These are phyloP conservation scores for Orthosia cruda DNA, from an alignment of 2,888 invertebrate species.

Conservation along the genomic window DNA sequence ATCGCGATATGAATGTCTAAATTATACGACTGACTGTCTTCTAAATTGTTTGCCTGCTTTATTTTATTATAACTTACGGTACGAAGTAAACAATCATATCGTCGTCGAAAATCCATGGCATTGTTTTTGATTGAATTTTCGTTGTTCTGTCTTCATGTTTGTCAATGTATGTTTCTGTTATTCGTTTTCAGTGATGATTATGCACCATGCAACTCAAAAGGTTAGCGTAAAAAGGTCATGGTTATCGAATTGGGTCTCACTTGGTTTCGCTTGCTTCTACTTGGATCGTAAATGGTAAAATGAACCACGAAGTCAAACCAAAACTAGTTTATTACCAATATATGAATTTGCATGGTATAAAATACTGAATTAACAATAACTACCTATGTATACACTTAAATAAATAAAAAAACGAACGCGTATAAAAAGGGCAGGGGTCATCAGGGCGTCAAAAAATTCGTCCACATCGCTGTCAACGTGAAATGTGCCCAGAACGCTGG, in stretches of 20 bases:
- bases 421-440: too few relatives aligned
- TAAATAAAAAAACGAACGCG: too few relatives aligned
- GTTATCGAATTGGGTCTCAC: background rate
- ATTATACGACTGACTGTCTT: slow-evolving; percentile 45
- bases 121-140: slow-evolving; percentile 12
- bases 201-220: background rate
- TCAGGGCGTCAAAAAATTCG: too few relatives aligned
- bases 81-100: slow-evolving; percentile 31
- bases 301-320: too few relatives aligned
- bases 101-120: background rate
- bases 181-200: background rate
- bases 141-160: background rate
- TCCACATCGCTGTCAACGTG: too few relatives aligned
- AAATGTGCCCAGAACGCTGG: too few relatives aligned
- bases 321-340: too few relatives aligned
- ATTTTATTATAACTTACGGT: slow-evolving; percentile 38
- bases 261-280: background rate
- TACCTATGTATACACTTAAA: too few relatives aligned
- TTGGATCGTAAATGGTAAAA: too few relatives aligned
- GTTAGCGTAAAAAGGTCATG: too few relatives aligned
- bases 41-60: slow-evolving; percentile 43
- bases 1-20: slow-evolving; percentile 44
- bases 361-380: too few relatives aligned
- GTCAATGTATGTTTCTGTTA: background rate
- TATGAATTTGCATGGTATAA: too few relatives aligned